These are phyloP conservation scores for Agapetus fuscipes DNA, from an alignment of 2,888 invertebrate genomes.

Conservation along the genomic window DNA sequence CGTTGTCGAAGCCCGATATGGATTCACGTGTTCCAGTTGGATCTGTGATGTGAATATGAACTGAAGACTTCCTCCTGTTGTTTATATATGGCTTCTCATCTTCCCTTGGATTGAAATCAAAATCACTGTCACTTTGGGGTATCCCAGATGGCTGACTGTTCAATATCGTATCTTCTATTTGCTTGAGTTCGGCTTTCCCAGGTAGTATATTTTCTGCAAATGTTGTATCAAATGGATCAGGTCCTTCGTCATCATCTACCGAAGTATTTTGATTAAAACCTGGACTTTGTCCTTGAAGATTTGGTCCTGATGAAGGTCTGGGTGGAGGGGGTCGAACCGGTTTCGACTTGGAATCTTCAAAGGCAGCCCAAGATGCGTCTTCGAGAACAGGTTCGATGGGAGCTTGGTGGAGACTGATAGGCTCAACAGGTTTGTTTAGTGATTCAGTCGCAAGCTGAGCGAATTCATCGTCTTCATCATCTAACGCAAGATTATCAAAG, in stretches of 20 bases:
- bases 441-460: conserved; percentile 71
- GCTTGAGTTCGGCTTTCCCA: conserved; percentile 44
- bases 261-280: conserved; percentile 25
- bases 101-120: conserved; percentile 55
- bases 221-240: conserved; percentile 79
- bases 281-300: conserved; percentile 6
- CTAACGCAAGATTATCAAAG: conserved; percentile 40
- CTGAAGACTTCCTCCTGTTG: conserved; percentile 41
- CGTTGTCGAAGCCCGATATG: conserved; percentile 31
- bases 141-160: conserved; percentile 26
- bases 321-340: conserved; percentile 32
- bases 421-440: conserved; percentile 44
- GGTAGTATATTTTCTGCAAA: conserved; percentile 70
- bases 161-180: conserved; percentile 49
- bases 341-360: conserved; percentile 41
- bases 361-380: conserved; percentile 54
- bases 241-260: conserved; percentile 45
- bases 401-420: conserved; percentile 35
- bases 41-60: conserved; percentile 54
- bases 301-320: conserved; percentile 28
- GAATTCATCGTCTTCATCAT: conserved; percentile 67
- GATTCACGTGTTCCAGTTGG: conserved; percentile 51
- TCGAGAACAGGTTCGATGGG: conserved; percentile 35
- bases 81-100: conserved; percentile 44
- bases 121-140: conserved; percentile 35